Evolutionary conservation across 2,113 vertebrate species (phyloP).

Genomic region (Psittacara wagleri): DNA sequence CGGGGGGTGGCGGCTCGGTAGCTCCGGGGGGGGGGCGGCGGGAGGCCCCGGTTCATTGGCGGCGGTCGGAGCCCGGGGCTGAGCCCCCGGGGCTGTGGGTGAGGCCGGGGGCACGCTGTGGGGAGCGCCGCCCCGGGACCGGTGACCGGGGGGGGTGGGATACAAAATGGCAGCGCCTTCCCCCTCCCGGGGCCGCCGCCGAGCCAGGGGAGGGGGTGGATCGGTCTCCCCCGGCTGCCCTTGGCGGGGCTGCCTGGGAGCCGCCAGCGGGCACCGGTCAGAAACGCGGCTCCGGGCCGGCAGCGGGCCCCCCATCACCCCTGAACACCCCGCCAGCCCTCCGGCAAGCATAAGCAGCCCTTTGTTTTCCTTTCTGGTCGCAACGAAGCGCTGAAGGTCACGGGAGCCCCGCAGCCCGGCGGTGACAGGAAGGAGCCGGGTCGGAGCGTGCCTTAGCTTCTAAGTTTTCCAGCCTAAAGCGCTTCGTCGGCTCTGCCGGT

Average conservation of each 20-base stretch:
- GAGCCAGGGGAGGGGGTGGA: background rate
- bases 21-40: too few species aligned
- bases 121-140: background rate
- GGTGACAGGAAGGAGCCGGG: background rate
- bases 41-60: too few species aligned
- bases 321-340: background rate
- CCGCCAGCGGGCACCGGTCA: background rate
- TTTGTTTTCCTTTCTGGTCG: conserved; percentile 60
- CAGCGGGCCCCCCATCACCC: background rate
- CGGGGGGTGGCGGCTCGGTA: too few species aligned
- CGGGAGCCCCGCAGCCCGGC: conserved; percentile 60
- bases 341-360: background rate
- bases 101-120: background rate
- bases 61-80: too few species aligned
- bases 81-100: background rate
- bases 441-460: background rate
- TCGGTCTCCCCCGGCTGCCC: background rate
- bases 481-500: background rate
- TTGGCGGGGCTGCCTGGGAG: background rate
- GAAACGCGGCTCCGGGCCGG: background rate
- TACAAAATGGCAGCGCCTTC: background rate
- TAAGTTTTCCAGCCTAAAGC: background rate
- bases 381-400: conserved; percentile 76
- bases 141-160: background rate
- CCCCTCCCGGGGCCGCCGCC: background rate